Base-by-base conservation (phyloP, 2,113 vertebrate species). In the Tetraodon nigroviridis region DNA sequence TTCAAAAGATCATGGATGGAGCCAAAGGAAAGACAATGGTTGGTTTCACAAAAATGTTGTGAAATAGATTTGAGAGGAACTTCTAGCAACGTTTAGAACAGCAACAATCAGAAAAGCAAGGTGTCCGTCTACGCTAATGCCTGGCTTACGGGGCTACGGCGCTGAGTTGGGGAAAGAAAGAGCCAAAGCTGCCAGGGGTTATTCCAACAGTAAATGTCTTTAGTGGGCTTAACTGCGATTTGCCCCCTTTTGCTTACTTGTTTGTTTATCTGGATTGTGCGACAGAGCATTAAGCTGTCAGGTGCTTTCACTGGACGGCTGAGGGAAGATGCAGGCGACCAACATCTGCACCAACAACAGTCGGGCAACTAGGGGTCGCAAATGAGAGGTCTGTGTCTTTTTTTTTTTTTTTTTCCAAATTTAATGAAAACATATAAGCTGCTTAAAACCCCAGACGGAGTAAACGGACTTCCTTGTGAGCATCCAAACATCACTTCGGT, bases 221-320 rank as follows among this genome's bases (percentile, higher is more conserved):
- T 69, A 61, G 61, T 21, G 50, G 63, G 78, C 77, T 83, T 84
- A 84, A 62, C 46, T 27, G 55, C 16, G 67, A 75, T 82, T 84
- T 68, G 57, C 42, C 62, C 55, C 57, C 70, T 71, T 71, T 82
- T 82, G 70, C 71, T 83, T 80, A 75, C 64, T 78, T 84, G 79
- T 80, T 84, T 82, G 66, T 82, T 83, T 82, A 83, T 73, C 54
- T 27, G 69, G 82, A 76, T 80, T 80, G 73, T 63, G 64, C 57
- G 55, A 27, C 37, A 24, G 73, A 63, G 65, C 65, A 37, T 64
- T 77, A 78, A 73, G 78, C 59, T 58, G 65, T 69, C 73, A 79
- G 67, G 70, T 75, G 75, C 78, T 85, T 83, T 86, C 82, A 74
- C 75, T 80, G 47, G 53, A 61, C 61, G 56, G 47, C 61, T 10